These are phyloP conservation scores for Acropora yongei DNA, from an alignment of 64 coral and sea anemone species.

Conservation along the genomic window DNA sequence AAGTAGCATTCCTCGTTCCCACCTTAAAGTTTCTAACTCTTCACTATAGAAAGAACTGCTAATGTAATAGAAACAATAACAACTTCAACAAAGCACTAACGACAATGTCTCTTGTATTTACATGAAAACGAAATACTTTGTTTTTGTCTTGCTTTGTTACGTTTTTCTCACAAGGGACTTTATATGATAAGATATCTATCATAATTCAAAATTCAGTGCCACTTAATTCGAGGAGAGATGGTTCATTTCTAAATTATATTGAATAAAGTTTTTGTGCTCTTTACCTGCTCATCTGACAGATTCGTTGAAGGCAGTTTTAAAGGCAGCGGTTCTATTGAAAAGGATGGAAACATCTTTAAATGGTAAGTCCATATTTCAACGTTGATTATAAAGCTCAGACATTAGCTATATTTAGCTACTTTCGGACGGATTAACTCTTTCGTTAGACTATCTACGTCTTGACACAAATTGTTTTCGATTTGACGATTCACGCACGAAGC, in stretches of 20 bases:
- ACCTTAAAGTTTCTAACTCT: no score
- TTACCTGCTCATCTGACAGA: background rate
- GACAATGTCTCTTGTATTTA: no score
- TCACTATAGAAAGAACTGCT: no score
- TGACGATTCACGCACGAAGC: background rate
- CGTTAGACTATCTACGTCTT: background rate
- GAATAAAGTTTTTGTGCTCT: background rate
- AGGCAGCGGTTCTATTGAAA: background rate
- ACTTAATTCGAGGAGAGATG: background rate
- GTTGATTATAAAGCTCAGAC: background rate
- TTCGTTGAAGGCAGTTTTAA: background rate
- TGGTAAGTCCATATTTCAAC: background rate
- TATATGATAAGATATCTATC: no score
- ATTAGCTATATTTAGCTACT: background rate
- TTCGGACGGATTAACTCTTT: no score
- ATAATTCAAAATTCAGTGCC: background rate
- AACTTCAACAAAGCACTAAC: no score
- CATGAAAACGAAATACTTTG: no score
- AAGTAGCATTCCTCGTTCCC: no score
- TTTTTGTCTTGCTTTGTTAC: no score
- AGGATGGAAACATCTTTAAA: constrained; percentile 7
- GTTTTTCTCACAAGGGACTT: no score
- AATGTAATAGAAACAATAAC: no score
- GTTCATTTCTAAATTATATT: background rate
- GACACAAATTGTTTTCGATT: background rate